Base-by-base conservation (phyloP, 2,113 vertebrate genomes). In the Rynchops niger region DNA sequence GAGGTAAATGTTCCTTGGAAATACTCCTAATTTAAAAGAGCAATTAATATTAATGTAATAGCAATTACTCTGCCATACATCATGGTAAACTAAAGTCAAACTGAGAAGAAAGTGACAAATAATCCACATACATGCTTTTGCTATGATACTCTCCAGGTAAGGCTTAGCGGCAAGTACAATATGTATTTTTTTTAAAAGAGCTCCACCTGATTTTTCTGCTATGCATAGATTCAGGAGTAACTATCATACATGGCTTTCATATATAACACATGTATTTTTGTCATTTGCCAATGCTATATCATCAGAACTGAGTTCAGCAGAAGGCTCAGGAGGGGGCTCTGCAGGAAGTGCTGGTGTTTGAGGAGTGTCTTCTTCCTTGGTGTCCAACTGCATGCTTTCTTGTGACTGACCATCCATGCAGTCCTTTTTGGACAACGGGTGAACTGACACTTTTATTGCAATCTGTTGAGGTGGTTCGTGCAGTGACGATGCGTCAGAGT, bases 181-280 rank as follows among this genome's bases (percentile, higher is more conserved):
- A 94, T 95, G 96, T 96, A 88, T 96, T 97, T 98, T 96, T 97
- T 98, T 95, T 97, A 98, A 96, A 98, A 97, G 97, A 95, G 97
- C 97, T 97, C 97, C 97, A 97, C 96, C 98, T 98, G 98, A 97
- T 97, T 97, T 98, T 97, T 97, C 96, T 94, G 97, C 98, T 98
- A 98, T 98, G 98, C 98, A 98, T 98, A 98, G 98, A 96, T 98
- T 97, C 97, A 95, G 65, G 90, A 95, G 86, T 97, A 94, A 97
- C 82, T 50, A 59, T 99, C 98, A 99, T 98, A 99, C 99, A 97
- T 99, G 99, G 99, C 99, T 99, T 99, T 99, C 99, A 20, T 99
- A 99, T 74, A 99, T 97, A 95, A 99, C 97, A 12, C 98, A 98
- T 58, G 98, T 98, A 82, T 97, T 98, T 53, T 94, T 98, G 92